phyloP scores from a whole-genome alignment of 1,140 invertebrate genomes.

The Calliopsis andreniformis region DNA sequence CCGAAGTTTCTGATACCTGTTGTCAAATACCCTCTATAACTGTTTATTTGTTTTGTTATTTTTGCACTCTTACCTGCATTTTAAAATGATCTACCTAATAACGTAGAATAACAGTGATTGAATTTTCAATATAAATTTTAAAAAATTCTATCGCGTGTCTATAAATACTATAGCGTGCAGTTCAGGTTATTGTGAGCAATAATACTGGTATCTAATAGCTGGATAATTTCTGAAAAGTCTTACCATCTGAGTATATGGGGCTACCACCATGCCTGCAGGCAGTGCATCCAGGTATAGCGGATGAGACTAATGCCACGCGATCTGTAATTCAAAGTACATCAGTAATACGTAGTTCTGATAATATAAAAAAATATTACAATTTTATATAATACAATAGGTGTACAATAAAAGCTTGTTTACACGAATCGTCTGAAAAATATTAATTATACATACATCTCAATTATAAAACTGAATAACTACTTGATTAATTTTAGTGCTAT shows the following conservation, averaged over 20 bases:
- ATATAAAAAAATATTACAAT: neutral
- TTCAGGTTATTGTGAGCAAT: neutral
- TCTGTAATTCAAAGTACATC: conserved; percentile 63
- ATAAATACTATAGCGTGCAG: neutral
- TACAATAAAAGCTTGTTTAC: neutral
- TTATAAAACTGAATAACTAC: too few relatives aligned
- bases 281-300: conserved; percentile 74
- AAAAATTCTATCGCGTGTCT: neutral
- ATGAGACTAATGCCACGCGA: conserved; percentile 76
- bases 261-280: conserved; percentile 74
- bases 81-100: too few relatives aligned
- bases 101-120: too few relatives aligned
- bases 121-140: too few relatives aligned
- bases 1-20: too few relatives aligned
- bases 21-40: too few relatives aligned
- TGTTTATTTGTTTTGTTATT: too few relatives aligned
- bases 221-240: conserved; percentile 35
- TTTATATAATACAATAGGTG: neutral
- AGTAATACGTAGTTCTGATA: neutral
- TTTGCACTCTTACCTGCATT: too few relatives aligned
- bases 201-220: conserved; percentile 26
- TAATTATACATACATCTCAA: neutral
- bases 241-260: conserved; percentile 75
- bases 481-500: too few relatives aligned
- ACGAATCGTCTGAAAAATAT: neutral